phyloP scores from a whole-genome alignment of 1,140 invertebrate genomes.

The Ostrea edulis region DNA sequence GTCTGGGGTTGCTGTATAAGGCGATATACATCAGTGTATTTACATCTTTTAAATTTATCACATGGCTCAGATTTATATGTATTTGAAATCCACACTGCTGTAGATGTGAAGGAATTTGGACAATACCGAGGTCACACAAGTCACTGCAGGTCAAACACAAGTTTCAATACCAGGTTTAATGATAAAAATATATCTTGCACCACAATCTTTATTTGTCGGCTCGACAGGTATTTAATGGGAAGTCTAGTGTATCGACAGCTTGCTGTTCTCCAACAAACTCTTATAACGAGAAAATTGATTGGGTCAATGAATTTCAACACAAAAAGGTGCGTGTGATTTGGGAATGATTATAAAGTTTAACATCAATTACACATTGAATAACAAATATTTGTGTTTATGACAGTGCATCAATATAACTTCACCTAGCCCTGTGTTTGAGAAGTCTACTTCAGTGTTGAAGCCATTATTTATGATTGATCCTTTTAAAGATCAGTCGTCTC shows the following conservation, averaged over 20 bases:
- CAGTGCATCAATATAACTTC: slow-evolving; percentile 38
- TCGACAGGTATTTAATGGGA: slow-evolving; percentile 35
- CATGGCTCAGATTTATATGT: neutral
- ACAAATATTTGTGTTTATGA: slow-evolving; percentile 39
- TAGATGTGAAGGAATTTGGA: neutral
- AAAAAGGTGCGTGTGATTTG: slow-evolving; percentile 36
- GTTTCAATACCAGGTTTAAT: slow-evolving; percentile 35
- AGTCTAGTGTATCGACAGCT: slow-evolving; percentile 34
- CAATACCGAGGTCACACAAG: slow-evolving; percentile 15
- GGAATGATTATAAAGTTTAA: slow-evolving; percentile 36
- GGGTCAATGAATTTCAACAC: slow-evolving; percentile 38
- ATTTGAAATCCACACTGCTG: slow-evolving; percentile 29
- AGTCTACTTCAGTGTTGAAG: slow-evolving; percentile 25
- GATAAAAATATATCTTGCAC: slow-evolving; percentile 27
- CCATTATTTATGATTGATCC: slow-evolving; percentile 37
- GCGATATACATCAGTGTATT: neutral
- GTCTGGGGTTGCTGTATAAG: neutral
- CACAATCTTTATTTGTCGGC: slow-evolving; percentile 28
- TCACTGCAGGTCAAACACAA: slow-evolving; percentile 19
- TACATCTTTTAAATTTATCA: neutral
- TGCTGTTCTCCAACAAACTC: slow-evolving; percentile 28
- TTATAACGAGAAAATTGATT: slow-evolving; percentile 30
- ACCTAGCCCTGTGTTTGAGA: slow-evolving; percentile 20
- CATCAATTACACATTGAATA: slow-evolving; percentile 37
- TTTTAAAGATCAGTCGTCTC: slow-evolving; percentile 32